Base-by-base conservation (phyloP, 2,797 vertebrate species). In the Sebastolobus altivelis region DNA sequence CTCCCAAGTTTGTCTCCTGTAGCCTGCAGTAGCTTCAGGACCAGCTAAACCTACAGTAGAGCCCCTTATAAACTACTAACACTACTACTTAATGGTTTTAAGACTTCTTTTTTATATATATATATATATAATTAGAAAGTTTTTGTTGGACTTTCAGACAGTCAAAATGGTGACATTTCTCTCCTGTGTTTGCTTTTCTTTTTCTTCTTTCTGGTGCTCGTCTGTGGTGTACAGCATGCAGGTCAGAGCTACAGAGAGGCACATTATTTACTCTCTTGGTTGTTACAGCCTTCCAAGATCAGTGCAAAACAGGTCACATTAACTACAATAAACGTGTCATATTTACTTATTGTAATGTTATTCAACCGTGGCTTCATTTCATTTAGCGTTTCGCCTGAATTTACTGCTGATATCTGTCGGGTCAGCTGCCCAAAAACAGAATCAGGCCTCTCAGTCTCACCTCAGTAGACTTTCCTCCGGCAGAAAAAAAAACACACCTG, bases 231-330 rank as follows among this genome's bases (percentile, higher is more conserved):
- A 29, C 33, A 63, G 25, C 58, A 1, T 62, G 60, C 61, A 80
- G 77, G 75, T 80, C 79, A 80, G 54, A 85, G 78, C 59, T 31
- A 65, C 72, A 85, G 77, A 76, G 81, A 78, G 29, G 38, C 75
- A 69, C 80, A 65, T 20, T 60, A 18, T 81, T 71, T 49, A 13
- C 35, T 70, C 37, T 59, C 52, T 38, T 3, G 1, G 31, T 35
- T 73, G 56, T 72, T 72, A n/a, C 11, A 35, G 60, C 73, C 12
- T 65, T 80, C 14, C 12, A 71, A 69, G 66, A 56, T 18, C 35
- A 54, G 20, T 38, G 14, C 6, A 54, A 59, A 80, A 60, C 54
- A 63, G 27, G 25, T 72, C 35, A 58, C 49, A 33, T 59, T 0
- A 59, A 61, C 38, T 12, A 3, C 54, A 65, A 55, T 52, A 6